These are phyloP conservation scores for Umimayanthus chanpuru DNA, from an alignment of 92 coral and sea anemone species.

Conservation along the genomic window DNA sequence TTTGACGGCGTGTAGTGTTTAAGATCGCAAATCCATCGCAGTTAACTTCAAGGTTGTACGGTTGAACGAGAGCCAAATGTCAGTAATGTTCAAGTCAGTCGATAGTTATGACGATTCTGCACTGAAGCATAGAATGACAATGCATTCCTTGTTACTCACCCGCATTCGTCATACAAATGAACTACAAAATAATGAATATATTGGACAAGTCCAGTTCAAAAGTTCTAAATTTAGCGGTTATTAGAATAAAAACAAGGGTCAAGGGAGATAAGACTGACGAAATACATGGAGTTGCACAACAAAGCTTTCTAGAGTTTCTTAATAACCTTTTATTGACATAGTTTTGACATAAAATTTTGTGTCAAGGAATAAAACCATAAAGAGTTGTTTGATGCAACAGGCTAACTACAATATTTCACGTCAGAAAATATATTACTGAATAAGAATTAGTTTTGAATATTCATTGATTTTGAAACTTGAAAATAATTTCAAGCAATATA, in stretches of 20 bases:
- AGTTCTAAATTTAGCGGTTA: neutral
- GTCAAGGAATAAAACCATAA: too few relatives aligned
- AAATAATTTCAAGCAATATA: too few relatives aligned
- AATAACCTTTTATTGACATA: neutral
- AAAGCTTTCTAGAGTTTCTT: neutral
- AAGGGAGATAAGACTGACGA: too few relatives aligned
- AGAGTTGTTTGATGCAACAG: too few relatives aligned
- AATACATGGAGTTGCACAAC: too few relatives aligned
- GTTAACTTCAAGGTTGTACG: neutral
- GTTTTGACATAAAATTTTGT: neutral
- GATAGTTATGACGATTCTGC: too few relatives aligned
- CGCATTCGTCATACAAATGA: neutral
- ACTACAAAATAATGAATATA: neutral
- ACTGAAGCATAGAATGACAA: conserved; percentile 26
- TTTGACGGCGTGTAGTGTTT: neutral
- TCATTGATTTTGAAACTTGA: too few relatives aligned
- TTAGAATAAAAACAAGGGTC: neutral
- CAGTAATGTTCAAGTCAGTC: neutral
- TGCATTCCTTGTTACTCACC: neutral
- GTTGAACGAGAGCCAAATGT: neutral
- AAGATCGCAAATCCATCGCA: neutral
- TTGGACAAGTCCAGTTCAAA: neutral
- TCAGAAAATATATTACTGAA: too few relatives aligned
- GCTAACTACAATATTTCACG: too few relatives aligned
- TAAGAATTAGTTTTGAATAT: too few relatives aligned